phyloP scores from a whole-genome alignment of 2,113 vertebrate genomes.

The Dunckerocampus dactyliophorus region DNA sequence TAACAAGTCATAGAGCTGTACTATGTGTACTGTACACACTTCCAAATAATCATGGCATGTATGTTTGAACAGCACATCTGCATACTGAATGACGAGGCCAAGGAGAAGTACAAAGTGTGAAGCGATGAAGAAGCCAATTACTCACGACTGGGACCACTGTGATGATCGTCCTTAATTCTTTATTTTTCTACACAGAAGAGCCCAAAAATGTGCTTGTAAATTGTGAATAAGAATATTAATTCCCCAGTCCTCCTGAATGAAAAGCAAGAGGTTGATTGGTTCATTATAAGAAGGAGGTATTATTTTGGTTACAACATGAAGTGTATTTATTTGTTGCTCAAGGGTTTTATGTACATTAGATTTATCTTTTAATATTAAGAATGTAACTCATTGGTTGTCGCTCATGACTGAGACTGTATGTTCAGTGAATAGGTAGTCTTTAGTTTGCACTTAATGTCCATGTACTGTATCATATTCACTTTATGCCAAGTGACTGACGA shows the following conservation, averaged over 20 bases:
- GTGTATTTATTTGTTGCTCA: conserved; percentile 28
- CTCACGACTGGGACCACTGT: conserved; percentile 66
- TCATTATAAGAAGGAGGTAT: not conserved
- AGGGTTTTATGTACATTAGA: conserved; percentile 25
- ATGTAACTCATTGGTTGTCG: conserved; percentile 7
- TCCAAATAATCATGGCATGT: no score
- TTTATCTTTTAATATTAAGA: conserved; percentile 18
- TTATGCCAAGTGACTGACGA: conserved; percentile 3
- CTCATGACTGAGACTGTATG: conserved; percentile 31
- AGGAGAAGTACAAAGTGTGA: conserved; percentile 77
- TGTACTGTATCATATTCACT: conserved; percentile 31
- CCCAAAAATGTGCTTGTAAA: conserved; percentile 25
- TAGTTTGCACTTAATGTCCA: conserved; percentile 11
- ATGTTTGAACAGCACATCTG: conserved; percentile 71
- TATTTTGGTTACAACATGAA: conserved; percentile 21
- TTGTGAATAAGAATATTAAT: not conserved
- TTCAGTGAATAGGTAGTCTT: conserved; percentile 23
- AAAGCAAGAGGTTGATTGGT: not conserved
- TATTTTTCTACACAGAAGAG: conserved; percentile 51
- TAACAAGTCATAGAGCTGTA: no score
- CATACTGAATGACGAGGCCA: conserved; percentile 70
- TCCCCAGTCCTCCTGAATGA: not conserved
- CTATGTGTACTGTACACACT: no score
- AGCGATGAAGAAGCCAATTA: conserved; percentile 1
- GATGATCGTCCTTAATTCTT: conserved; percentile 55